Evolutionary conservation across 53 echinoderm and acorn worm species (phyloP).

Genomic region (Apostichopus leukothele): DNA sequence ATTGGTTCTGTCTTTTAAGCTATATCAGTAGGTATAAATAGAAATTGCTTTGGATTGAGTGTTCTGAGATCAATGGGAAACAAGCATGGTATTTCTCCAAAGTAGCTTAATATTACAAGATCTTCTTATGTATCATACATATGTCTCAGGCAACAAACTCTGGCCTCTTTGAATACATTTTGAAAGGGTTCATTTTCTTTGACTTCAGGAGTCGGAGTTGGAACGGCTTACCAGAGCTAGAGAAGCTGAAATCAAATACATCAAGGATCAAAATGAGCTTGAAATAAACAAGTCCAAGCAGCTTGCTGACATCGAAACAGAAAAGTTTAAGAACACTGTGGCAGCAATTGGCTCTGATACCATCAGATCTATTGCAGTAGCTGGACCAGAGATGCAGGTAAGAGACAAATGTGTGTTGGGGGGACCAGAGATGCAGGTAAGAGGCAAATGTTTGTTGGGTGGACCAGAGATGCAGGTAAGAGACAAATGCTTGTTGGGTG

Average conservation of each 20-base stretch:
- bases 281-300: conserved; percentile 87
- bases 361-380: conserved; percentile 85
- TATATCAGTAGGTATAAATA: too few relatives aligned
- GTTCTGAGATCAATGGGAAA: too few relatives aligned
- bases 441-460: conserved; percentile 8
- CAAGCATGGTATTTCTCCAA: too few relatives aligned
- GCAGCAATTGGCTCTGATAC: conserved; percentile 87
- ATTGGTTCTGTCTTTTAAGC: too few relatives aligned
- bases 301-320: conserved; percentile 85
- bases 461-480: conserved; percentile 67
- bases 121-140: too few relatives aligned
- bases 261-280: conserved; percentile 85
- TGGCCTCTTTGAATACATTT: neutral
- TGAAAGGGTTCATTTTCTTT: neutral
- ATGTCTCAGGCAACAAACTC: too few relatives aligned
- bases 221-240: conserved; percentile 88
- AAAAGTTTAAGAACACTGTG: conserved; percentile 92
- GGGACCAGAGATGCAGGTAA: conserved; percentile 99
- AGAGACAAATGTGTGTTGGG: conserved; percentile 22
- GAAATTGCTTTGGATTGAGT: too few relatives aligned
- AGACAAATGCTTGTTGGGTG: conserved; percentile 79
- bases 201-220: conserved; percentile 88
- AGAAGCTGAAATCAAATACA: conserved; percentile 91
- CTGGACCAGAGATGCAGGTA: conserved; percentile 99
- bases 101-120: too few relatives aligned